Percentiles rank a stretch among this genome's conserved stretches.
Evolutionary conservation across 2,113 vertebrate genomes (phyloP).

Genomic region (Tangachromis dhanisi): DNA sequence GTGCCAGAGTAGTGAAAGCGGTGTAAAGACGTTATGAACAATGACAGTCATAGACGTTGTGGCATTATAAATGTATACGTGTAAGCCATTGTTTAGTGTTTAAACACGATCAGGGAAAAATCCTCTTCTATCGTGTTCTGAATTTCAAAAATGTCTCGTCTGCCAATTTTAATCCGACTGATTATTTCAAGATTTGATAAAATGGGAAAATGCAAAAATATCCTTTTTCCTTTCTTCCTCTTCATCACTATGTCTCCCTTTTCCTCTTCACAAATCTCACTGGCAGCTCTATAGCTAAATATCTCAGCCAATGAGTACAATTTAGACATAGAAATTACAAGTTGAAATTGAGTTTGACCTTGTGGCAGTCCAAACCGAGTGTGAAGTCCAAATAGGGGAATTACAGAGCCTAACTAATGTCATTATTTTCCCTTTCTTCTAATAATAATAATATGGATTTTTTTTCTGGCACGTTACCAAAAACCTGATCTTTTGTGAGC

Average conservation of each 20-base stretch:
- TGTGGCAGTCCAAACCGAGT: constrained; percentile 6
- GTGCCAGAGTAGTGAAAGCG: constrained; percentile 32
- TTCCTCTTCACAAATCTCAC: neutral
- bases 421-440: constrained; percentile 16
- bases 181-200: neutral
- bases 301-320: constrained; percentile 21
- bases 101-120: neutral
- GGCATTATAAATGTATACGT: neutral
- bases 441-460: constrained; percentile 7
- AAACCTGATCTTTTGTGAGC: neutral
- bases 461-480: neutral
- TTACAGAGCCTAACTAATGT: constrained; percentile 25
- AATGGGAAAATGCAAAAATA: neutral
- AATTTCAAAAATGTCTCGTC: neutral
- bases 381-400: constrained; percentile 23
- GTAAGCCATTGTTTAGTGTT: neutral
- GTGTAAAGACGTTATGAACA: constrained; percentile 30
- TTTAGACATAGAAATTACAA: constrained; percentile 45
- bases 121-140: neutral
- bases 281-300: constrained; percentile 6
- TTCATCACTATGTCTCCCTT: neutral
- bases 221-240: neutral
- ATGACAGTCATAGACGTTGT: constrained; percentile 35
- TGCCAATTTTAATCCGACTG: neutral
- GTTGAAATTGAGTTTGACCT: constrained; percentile 41